Evolutionary conservation across 2,797 vertebrate species (phyloP).

Genomic region (Meriones psammophilus): DNA sequence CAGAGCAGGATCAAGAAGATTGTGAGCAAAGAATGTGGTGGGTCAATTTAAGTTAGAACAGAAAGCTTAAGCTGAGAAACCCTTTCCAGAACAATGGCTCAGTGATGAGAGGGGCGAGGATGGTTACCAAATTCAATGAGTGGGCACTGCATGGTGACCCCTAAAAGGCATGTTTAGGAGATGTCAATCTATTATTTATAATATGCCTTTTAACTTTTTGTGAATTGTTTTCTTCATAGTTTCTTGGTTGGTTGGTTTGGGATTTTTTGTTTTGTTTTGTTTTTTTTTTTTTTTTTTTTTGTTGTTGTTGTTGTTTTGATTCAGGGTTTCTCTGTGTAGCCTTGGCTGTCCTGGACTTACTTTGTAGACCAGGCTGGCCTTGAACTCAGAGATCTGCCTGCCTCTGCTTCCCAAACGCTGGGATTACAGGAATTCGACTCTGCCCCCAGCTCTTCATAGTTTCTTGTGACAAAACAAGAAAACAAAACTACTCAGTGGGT

Average conservation of each 20-base stretch:
- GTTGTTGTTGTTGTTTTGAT: too few species aligned
- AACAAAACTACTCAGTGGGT: neutral
- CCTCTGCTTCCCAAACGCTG: too few species aligned
- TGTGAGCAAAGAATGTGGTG: neutral
- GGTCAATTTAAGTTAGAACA: neutral
- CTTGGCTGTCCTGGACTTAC: too few species aligned
- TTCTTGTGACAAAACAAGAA: conserved; percentile 26
- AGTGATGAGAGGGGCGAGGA: neutral
- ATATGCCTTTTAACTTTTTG: neutral
- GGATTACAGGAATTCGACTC: too few species aligned
- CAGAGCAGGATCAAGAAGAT: neutral
- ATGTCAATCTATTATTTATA: neutral
- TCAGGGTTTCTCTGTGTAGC: too few species aligned
- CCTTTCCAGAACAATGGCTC: neutral
- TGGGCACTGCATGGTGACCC: neutral
- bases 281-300: too few species aligned
- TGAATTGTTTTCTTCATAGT: conserved; percentile 28
- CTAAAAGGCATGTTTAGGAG: neutral
- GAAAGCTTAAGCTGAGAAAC: neutral
- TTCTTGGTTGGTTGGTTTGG: neutral
- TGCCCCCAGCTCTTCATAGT: neutral
- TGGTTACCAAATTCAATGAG: neutral
- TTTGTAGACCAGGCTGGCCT: too few species aligned
- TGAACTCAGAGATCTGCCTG: too few species aligned
- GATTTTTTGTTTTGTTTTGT: too few species aligned